Evolutionary conservation across 1,140 invertebrate genomes (phyloP).

Genomic region (Drosophila ohnishii): DNA sequence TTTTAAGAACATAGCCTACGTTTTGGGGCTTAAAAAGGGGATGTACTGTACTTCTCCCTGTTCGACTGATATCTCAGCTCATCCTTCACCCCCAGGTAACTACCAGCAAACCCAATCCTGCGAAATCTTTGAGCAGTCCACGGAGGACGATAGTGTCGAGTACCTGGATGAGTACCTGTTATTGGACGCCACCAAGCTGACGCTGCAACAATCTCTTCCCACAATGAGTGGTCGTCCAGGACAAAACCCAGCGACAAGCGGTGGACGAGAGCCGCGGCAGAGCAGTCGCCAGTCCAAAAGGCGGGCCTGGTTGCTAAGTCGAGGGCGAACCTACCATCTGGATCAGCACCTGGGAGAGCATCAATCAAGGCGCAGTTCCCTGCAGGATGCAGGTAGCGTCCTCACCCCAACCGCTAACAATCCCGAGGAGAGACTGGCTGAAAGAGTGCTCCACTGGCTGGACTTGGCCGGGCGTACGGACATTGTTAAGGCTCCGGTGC

Average conservation of each 20-base stretch:
- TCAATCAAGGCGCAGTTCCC: conserved; percentile 67
- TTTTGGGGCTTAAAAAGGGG: background rate
- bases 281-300: conserved; percentile 52
- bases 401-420: conserved; percentile 41
- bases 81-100: background rate
- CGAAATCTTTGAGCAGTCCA: conserved; percentile 44
- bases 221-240: conserved; percentile 29
- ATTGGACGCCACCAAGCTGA: conserved; percentile 66
- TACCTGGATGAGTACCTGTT: conserved; percentile 61
- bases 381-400: conserved; percentile 55
- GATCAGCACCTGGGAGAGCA: conserved; percentile 46
- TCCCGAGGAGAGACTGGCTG: conserved; percentile 76
- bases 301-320: conserved; percentile 59
- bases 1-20: background rate
- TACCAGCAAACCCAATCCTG: conserved; percentile 43
- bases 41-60: no score
- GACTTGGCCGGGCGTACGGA: conserved; percentile 72
- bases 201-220: conserved; percentile 43
- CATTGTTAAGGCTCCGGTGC: conserved; percentile 44
- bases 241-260: conserved; percentile 5
- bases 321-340: conserved; percentile 57
- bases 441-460: conserved; percentile 79
- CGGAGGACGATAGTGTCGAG: conserved; percentile 46
- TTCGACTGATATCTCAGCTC: no score
- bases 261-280: conserved; percentile 18